These are phyloP conservation scores for Oryzias woworae DNA, from an alignment of 2,113 vertebrate genomes.

Conservation along the genomic window DNA sequence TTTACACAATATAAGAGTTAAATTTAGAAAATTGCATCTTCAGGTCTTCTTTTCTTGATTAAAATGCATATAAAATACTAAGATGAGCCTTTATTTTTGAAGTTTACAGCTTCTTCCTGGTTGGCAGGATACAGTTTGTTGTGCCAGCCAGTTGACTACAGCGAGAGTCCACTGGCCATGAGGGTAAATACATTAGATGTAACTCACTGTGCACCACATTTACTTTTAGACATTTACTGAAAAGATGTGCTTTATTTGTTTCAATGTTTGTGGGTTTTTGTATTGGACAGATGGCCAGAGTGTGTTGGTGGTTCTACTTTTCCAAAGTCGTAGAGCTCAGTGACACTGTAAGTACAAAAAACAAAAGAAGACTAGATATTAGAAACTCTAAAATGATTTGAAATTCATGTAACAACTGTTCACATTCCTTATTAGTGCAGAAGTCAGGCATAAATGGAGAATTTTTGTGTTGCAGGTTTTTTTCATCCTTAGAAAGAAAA, in stretches of 20 bases:
- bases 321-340: constrained; percentile 77
- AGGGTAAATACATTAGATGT: constrained; percentile 50
- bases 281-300: constrained; percentile 81
- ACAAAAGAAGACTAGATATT: too few relatives aligned
- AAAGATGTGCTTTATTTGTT: too few relatives aligned
- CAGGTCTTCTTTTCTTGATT: background rate
- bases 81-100: constrained; percentile 38
- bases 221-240: background rate
- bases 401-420: too few relatives aligned
- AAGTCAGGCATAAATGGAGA: background rate
- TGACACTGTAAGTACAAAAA: constrained; percentile 66
- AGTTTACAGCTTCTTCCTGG: constrained; percentile 76
- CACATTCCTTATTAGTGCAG: too few relatives aligned
- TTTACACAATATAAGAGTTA: too few relatives aligned
- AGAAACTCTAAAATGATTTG: too few relatives aligned
- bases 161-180: constrained; percentile 57
- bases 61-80: background rate
- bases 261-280: background rate
- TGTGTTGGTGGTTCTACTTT: constrained; percentile 80
- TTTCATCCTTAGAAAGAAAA: constrained; percentile 83
- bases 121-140: constrained; percentile 73
- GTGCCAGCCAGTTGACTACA: constrained; percentile 76
- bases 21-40: too few relatives aligned
- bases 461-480: constrained; percentile 70
- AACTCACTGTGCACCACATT: background rate